These are phyloP conservation scores for Penaeus vannamei DNA, from an alignment of 1,140 invertebrate species.

Conservation along the genomic window DNA sequence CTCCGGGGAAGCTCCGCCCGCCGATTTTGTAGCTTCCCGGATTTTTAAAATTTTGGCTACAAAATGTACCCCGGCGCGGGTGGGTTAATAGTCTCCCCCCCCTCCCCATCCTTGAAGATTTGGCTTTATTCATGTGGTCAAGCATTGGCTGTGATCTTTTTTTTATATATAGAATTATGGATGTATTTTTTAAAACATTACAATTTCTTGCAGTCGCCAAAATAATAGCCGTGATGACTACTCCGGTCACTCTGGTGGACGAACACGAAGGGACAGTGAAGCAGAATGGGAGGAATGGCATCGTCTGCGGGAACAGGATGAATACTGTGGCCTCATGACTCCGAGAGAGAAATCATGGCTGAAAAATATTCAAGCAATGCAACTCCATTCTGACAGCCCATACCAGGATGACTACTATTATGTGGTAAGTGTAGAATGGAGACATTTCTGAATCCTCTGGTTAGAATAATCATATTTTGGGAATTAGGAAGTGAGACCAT, in stretches of 20 bases:
- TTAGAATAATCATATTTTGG: too few species aligned
- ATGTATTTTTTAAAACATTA: neutral
- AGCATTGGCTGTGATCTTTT: neutral
- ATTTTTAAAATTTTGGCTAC: too few species aligned
- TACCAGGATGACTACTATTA: conserved; percentile 91
- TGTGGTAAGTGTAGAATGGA: conserved; percentile 75
- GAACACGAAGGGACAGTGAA: conserved; percentile 64
- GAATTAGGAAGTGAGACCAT: too few species aligned
- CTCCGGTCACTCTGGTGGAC: conserved; percentile 33
- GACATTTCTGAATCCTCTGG: neutral
- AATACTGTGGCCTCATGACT: conserved; percentile 84
- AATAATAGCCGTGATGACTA: conserved; percentile 30
- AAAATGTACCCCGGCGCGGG: too few species aligned
- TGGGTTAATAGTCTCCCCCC: too few species aligned
- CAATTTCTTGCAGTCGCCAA: conserved; percentile 12
- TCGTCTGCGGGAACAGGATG: conserved; percentile 59
- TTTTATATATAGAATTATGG: neutral
- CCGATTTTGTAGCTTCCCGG: too few species aligned
- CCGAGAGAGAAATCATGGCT: conserved; percentile 93
- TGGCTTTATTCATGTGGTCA: too few species aligned
- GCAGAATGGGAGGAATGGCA: conserved; percentile 67
- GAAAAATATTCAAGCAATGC: conserved; percentile 91
- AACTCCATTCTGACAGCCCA: conserved; percentile 85
- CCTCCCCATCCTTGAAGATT: too few species aligned
- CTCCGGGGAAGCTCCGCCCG: too few species aligned